Base-by-base conservation (phyloP, 1,140 invertebrate species). In the Episyrphus balteatus region DNA sequence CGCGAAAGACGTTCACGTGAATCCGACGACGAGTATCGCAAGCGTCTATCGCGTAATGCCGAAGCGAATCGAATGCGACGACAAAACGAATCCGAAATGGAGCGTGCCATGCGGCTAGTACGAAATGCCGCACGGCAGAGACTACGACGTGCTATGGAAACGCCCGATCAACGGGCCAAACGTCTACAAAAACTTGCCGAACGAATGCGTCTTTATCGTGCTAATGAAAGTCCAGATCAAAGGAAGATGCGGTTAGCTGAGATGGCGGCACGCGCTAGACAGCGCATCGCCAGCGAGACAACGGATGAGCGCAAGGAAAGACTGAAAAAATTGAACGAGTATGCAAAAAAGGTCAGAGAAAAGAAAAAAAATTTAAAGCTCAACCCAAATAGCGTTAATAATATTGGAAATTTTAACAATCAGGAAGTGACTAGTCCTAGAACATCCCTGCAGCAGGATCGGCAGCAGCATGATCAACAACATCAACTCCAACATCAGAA, bases 271-370 rank as follows among this genome's bases (percentile, higher is more conserved):
- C 45, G 65, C 14, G 65, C 65, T 19, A 63, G 74, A 0, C 67
- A 70, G 19, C 62, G 74, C 38, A 66, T 76, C 9, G 73, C 73
- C 21, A 75, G 72, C 50, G 74, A 77, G 53, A 67, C 69, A 14
- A 62, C 66, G 10, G 73, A 75, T 30, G 72, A 75, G 55, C 69
- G 74, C 7, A 70, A 71, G 48, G 46, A 58, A 42, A 63, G 65
- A 59, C 64, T 67, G 55, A 62, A 57, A 58, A 67, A 67, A 55
- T 58, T 67, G 46, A 67, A 67, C 49, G 65, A 67, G 39, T 67
- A 67, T 53, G 65, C 65, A 45, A 67, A 65, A 60, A 67, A 67
- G 62, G 65, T 67, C 52, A 58, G 65, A 56, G 59, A 61, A 56
- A 67, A 61, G 58, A 66, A 66, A 56, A 67, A 67, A 61, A 48